Evolutionary conservation across 2,113 vertebrate genomes (phyloP).

Genomic region (Candoia aspera): DNA sequence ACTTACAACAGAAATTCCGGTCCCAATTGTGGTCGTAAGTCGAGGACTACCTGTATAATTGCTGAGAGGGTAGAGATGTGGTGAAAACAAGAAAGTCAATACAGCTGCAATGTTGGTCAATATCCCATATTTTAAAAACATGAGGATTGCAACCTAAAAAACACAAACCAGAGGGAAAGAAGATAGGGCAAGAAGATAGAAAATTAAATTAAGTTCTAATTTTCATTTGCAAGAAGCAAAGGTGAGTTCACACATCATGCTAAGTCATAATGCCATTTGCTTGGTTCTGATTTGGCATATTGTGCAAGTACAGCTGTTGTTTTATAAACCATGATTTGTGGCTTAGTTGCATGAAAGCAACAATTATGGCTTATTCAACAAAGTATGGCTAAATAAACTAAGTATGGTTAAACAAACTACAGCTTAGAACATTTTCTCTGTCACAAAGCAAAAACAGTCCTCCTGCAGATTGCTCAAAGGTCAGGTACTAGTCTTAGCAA

Average conservation of each 20-base stretch:
- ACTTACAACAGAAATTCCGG: too few species aligned
- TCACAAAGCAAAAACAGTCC: background rate
- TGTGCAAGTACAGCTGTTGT: too few species aligned
- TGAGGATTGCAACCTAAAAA: background rate
- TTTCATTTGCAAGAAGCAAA: background rate
- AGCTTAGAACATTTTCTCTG: background rate
- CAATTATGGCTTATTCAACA: too few species aligned
- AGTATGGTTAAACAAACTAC: too few species aligned
- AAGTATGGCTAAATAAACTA: too few species aligned
- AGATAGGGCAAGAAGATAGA: background rate
- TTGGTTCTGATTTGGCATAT: background rate
- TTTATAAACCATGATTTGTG: too few species aligned
- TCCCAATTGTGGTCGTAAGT: too few species aligned
- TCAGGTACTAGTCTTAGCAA: background rate
- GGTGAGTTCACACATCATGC: background rate
- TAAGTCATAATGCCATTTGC: background rate
- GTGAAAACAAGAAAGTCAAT: background rate
- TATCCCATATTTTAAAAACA: background rate
- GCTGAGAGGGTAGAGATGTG: too few species aligned
- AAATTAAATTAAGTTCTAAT: background rate
- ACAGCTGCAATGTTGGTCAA: background rate
- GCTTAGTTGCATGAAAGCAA: too few species aligned
- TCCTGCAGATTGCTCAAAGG: background rate
- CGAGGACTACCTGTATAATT: background rate
- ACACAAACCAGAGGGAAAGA: background rate